phyloP scores from a whole-genome alignment of 53 echinoderm and acorn worm genomes.

The Echinometra lucunter region DNA sequence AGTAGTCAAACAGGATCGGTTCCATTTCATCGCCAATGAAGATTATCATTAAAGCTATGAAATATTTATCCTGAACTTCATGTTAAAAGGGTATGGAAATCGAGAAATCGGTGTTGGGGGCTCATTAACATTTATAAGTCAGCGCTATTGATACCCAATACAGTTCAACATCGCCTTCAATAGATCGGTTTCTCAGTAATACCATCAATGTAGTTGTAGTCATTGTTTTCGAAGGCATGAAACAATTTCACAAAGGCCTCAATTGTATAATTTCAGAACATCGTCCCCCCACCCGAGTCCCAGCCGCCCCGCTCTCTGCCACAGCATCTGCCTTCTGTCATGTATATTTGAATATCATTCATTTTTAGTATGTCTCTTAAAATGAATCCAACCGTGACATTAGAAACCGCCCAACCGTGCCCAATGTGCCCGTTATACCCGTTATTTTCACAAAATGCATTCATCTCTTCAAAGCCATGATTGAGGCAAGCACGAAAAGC shows the following conservation, averaged over 20 bases:
- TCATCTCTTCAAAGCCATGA: neutral
- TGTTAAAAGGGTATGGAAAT: neutral
- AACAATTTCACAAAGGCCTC: too few species aligned
- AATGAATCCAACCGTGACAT: neutral
- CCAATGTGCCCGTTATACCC: conserved; percentile 17
- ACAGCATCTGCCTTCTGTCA: neutral
- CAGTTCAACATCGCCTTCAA: neutral
- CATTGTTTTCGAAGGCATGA: too few species aligned
- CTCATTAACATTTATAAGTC: neutral
- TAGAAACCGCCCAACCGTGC: neutral
- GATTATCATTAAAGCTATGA: neutral
- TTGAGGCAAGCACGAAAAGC: neutral
- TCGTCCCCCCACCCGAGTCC: neutral
- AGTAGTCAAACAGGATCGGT: too few species aligned
- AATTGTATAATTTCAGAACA: neutral
- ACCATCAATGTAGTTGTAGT: too few species aligned
- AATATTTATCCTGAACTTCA: neutral
- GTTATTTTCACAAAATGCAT: neutral
- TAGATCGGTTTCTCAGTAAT: too few species aligned
- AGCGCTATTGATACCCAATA: neutral
- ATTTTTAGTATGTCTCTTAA: neutral
- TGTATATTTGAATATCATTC: neutral
- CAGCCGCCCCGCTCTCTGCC: neutral
- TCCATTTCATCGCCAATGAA: neutral
- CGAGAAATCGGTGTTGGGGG: neutral